Conservation (phyloP, 1,140 invertebrate species). For the Lycorma delicatula region DNA sequence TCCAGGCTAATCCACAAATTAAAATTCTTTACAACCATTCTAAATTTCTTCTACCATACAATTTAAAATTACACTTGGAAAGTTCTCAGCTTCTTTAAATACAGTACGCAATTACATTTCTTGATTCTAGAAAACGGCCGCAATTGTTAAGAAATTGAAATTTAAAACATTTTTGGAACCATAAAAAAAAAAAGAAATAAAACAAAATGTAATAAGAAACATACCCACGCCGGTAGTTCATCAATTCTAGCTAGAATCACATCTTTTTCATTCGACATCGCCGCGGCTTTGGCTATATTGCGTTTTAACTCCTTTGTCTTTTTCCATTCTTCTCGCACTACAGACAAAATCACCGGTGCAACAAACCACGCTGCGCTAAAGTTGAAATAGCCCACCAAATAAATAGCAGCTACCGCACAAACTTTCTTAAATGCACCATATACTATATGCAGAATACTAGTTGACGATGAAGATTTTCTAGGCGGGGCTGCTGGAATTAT, state of each 20-base stretch:
- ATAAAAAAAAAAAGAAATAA: too few species aligned
- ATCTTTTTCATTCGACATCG: conserved; percentile 72
- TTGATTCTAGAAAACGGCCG: too few species aligned
- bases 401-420: conserved; percentile 56
- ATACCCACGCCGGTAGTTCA: conserved; percentile 87
- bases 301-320: conserved; percentile 64
- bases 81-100: too few species aligned
- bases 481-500: background rate
- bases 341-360: conserved; percentile 66
- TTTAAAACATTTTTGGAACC: too few species aligned
- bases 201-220: too few species aligned
- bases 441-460: conserved; percentile 20
- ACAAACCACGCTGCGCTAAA: conserved; percentile 81
- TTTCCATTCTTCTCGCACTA: conserved; percentile 69
- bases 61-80: too few species aligned
- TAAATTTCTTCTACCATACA: too few species aligned
- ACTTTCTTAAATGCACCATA: conserved; percentile 33
- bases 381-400: conserved; percentile 76
- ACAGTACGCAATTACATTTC: too few species aligned
- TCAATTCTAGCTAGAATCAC: conserved; percentile 74
- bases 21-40: too few species aligned
- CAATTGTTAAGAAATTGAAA: too few species aligned
- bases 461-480: background rate
- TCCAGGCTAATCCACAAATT: too few species aligned
- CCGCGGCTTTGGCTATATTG: conserved; percentile 68